phyloP scores from a whole-genome alignment of 2,797 vertebrate genomes.

The Pangasius macronema region DNA sequence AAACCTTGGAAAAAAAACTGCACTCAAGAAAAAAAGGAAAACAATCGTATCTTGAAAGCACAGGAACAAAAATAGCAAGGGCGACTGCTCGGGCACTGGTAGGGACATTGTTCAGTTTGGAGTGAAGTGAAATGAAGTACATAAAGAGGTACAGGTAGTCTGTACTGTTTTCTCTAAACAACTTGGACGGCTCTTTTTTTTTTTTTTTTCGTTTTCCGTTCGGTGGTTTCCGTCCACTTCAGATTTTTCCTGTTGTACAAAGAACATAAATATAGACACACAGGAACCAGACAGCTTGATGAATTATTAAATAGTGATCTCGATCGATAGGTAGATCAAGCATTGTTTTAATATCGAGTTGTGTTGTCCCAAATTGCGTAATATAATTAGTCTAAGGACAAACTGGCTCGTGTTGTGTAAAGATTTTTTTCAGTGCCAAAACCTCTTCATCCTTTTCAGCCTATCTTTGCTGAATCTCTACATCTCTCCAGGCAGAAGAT shows the following conservation, averaged over 20 bases:
- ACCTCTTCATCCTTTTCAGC: not conserved
- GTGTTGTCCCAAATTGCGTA: not conserved
- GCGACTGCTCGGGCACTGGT: conserved; percentile 69
- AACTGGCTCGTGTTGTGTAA: not conserved
- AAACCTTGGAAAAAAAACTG: conserved; percentile 64
- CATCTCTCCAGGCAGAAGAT: not conserved
- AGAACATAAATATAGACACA: conserved; percentile 35
- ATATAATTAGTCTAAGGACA: not conserved
- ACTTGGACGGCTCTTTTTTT: conserved; percentile 32
- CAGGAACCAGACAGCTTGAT: conserved; percentile 21
- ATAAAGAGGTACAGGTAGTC: conserved; percentile 23
- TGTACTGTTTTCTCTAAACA: conserved; percentile 63
- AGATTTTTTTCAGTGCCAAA: not conserved
- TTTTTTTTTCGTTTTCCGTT: conserved; percentile 49
- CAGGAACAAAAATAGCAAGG: conserved; percentile 76
- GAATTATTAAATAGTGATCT: conserved; percentile 12
- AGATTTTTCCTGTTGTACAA: conserved; percentile 57
- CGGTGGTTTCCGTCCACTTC: conserved; percentile 58
- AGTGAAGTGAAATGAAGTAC: conserved; percentile 62
- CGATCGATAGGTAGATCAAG: not conserved
- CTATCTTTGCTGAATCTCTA: not conserved
- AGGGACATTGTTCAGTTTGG: conserved; percentile 63
- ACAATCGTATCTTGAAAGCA: conserved; percentile 79
- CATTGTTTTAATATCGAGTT: not conserved
- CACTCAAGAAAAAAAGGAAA: conserved; percentile 68